phyloP scores from a whole-genome alignment of 2,888 invertebrate genomes.

The Noctua pronuba region DNA sequence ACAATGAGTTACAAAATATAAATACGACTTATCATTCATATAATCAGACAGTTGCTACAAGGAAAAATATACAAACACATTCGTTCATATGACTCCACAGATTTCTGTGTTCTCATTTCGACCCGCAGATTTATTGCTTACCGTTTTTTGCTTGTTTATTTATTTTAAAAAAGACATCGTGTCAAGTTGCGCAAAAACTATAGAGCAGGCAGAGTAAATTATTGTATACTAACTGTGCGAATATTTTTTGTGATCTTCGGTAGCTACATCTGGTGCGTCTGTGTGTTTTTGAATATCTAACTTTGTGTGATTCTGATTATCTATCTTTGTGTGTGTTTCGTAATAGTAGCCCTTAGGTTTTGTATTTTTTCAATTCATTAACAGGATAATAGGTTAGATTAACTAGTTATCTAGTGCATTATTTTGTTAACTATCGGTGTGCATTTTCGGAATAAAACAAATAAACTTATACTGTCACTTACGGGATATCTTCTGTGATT shows the following conservation, averaged over 20 bases:
- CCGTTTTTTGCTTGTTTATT: slow-evolving; percentile 81
- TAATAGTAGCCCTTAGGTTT: not conserved
- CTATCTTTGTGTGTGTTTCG: too few relatives aligned
- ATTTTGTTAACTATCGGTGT: not conserved
- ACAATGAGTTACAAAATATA: not conserved
- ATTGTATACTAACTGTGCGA: slow-evolving; percentile 54
- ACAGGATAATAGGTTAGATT: not conserved
- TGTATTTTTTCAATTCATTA: not conserved
- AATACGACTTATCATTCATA: not conserved
- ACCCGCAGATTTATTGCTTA: slow-evolving; percentile 82
- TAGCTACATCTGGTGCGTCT: slow-evolving; percentile 11
- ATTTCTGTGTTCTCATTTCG: slow-evolving; percentile 67
- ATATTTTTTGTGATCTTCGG: slow-evolving; percentile 42
- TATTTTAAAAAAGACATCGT: slow-evolving; percentile 81
- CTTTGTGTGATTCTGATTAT: too few relatives aligned
- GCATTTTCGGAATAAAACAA: not conserved
- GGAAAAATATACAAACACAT: not conserved
- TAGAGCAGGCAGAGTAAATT: slow-evolving; percentile 52
- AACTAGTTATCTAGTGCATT: too few relatives aligned
- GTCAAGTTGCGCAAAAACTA: slow-evolving; percentile 81
- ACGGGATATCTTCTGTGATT: too few relatives aligned
- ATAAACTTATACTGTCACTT: too few relatives aligned
- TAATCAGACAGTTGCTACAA: not conserved
- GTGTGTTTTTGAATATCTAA: not conserved
- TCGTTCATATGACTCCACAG: slow-evolving; percentile 60